Evolutionary conservation across 2,888 invertebrate genomes (phyloP), one percentile per base, ranked within the genome.

Genomic region (Sycophila texana): DNA sequence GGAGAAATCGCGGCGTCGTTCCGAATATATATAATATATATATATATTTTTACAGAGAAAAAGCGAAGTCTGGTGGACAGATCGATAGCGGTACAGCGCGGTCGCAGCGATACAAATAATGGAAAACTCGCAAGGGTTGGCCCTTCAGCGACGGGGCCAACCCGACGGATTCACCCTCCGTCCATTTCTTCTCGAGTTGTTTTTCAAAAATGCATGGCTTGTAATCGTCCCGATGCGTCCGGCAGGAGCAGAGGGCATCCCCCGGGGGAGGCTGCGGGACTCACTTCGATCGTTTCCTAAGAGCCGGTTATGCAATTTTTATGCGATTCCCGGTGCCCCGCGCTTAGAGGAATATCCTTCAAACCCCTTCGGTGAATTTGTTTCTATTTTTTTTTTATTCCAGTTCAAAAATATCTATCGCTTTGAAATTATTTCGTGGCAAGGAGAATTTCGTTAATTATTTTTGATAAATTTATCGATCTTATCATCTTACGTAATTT

Each of bases 291-390:
- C 89, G 89, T 87, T 90, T 89, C 85, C 87, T 89, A 90, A 90
- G 89, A 89, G 90, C 87, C 86, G 85, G 86, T 86, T 86, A 86
- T 90, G 88, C 88, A 90, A 89, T 83, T 89, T 90, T 90, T 86
- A 90, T 90, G 88, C 84, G 65, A 20, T 61, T 20, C 39, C 57
- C 68, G 30, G 30, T 68, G 47, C 18, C 39, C 18, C 57, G 60
- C 14, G 7, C 49, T 65, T n/a, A 47, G 12, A 39, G 39, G 10
- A 10, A 39, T 39, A 39, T 39, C 39, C 39, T 39, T 39, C 39
- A 39, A 39, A 5, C 39, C 39, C 39, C 39, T 39, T 10, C 10
- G 39, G 39, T 39, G 39, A 39, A 39, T 39, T 39, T 39, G 26
- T 26, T 26, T 26, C 3, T 26, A 26, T 26, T 10, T 39, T 26